Conservation (phyloP, 2,113 vertebrate genomes). For the Rhabdomys dilectus region DNA sequence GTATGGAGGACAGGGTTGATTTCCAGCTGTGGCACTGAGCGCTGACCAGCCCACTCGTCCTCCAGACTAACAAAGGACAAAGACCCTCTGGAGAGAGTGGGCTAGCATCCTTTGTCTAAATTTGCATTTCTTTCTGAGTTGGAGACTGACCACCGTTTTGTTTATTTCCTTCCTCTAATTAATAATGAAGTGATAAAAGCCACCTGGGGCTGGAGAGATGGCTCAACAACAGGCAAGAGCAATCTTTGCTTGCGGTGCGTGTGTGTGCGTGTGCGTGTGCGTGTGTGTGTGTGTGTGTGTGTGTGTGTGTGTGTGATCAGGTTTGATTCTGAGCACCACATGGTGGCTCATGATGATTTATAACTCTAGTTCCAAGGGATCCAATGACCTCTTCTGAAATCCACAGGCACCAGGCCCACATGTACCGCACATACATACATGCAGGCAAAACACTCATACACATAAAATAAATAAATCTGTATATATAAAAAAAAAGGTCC, state of each 20-base stretch:
- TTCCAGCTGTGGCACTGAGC: not conserved
- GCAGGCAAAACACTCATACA: not conserved
- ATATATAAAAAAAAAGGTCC: not conserved
- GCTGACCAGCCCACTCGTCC: not conserved
- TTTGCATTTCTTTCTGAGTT: not conserved
- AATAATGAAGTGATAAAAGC: not conserved
- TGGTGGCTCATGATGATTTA: not conserved
- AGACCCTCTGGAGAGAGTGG: not conserved
- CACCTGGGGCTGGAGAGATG: not conserved
- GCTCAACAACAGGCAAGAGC: not conserved
- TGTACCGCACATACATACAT: not conserved
- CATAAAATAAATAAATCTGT: not conserved
- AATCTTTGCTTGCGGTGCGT: not conserved
- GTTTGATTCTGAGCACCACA: too few species aligned
- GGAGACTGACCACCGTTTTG: not conserved
- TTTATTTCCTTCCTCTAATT: not conserved
- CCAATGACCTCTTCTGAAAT: not conserved
- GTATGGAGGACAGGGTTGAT: fast-evolving
- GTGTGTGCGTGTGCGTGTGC: too few species aligned
- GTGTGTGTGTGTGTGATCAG: too few species aligned
- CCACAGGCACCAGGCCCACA: not conserved
- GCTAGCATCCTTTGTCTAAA: not conserved
- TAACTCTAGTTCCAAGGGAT: not conserved
- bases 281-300: too few species aligned
- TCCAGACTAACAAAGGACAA: too few species aligned